Percentiles rank a stretch among this genome's conserved stretches.
Evolutionary conservation across 2,113 vertebrate genomes (phyloP).

Genomic region (Channa maculata): DNA sequence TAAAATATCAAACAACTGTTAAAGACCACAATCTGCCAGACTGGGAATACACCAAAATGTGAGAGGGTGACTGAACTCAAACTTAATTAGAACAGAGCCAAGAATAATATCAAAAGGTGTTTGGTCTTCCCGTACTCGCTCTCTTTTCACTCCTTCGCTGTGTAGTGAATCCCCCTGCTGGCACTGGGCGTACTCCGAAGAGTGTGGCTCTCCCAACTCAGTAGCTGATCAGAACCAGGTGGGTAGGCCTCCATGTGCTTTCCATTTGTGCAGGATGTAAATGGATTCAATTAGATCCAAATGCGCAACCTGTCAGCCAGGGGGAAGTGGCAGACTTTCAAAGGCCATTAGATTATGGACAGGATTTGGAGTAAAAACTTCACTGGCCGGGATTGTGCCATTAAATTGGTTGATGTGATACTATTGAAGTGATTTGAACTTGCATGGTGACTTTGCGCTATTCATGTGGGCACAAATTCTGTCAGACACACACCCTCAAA

Average conservation of each 20-base stretch:
- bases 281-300: slow-evolving; percentile 85
- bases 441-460: slow-evolving; percentile 63
- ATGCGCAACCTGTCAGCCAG: slow-evolving; percentile 83
- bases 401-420: slow-evolving; percentile 75
- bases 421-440: slow-evolving; percentile 70
- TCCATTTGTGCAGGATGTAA: slow-evolving; percentile 84
- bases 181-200: slow-evolving; percentile 49
- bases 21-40: slow-evolving; percentile 35
- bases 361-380: slow-evolving; percentile 80
- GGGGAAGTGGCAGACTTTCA: slow-evolving; percentile 80
- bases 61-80: slow-evolving; percentile 43
- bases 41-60: slow-evolving; percentile 34
- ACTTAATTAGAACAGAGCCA: slow-evolving; percentile 63
- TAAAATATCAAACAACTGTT: slow-evolving; percentile 38
- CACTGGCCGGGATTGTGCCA: slow-evolving; percentile 65
- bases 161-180: slow-evolving; percentile 58
- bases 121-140: slow-evolving; percentile 41
- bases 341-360: slow-evolving; percentile 80
- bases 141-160: slow-evolving; percentile 33
- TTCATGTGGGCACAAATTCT: slow-evolving; percentile 59
- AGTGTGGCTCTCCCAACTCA: slow-evolving; percentile 72
- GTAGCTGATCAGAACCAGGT: slow-evolving; percentile 86
- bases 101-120: slow-evolving; percentile 65
- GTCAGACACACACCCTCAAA: slow-evolving; percentile 47
- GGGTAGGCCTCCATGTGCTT: slow-evolving; percentile 81